Evolutionary conservation across 2,888 invertebrate genomes (phyloP), one percentile per base, ranked within the genome.

Genomic region (Smittia sp.): DNA sequence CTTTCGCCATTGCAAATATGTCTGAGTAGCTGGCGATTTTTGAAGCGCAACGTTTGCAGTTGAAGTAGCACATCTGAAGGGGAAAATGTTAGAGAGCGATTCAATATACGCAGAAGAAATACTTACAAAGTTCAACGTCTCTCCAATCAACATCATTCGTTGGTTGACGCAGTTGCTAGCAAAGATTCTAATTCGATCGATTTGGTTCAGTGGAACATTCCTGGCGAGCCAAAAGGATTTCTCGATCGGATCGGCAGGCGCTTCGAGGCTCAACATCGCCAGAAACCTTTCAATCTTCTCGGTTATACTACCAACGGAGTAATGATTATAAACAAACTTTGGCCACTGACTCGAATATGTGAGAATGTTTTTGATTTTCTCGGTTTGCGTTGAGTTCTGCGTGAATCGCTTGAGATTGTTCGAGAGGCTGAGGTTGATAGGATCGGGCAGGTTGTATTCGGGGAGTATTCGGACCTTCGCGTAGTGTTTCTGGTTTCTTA

Each of bases 151-250:
- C 75, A 80, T 78, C 89, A 85, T 79, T 86, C 93, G 84, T 76
- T 88, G 87, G 76, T 90, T 85, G 0, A 90, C 87, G 27, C 88
- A 88, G 81, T 91, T 86, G 63, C 90, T 85, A 76, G 84, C 82
- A 75, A 94, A 85, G 69, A 92, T 83, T 13, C 84, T 81, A 27
- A 90, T 81, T 76, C 89, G 83, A 77, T 89, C 86, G 18, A 82
- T 82, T 77, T 91, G 88, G 68, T 86, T 86, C 18, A 93, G 81
- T 38, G 91, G 89, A 67, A 92, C 84, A 81, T 91, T 92, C 76
- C 90, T 89, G 11, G 90, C 89, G 70, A 92, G 86, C 93, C 93
- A 94, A 80, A 88, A 93, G 0, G 92, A 92, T 75, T 93, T 82
- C 75, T 88, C 87, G 7, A 85, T 83, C 0, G 90, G 88, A 81